phyloP scores from a whole-genome alignment of 64 coral and sea anemone genomes.

The Anthopleura sola region DNA sequence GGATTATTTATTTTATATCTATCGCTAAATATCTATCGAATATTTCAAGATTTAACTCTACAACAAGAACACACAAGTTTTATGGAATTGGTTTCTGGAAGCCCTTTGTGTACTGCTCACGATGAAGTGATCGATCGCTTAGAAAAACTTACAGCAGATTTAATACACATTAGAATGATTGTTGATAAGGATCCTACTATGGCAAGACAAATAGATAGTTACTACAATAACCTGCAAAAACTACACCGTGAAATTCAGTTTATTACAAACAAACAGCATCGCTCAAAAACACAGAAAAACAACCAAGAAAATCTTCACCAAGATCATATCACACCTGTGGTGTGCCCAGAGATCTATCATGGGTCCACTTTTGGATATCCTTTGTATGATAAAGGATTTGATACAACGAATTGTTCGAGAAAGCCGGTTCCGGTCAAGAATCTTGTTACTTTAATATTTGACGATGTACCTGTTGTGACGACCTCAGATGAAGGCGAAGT shows the following conservation, averaged over 20 bases:
- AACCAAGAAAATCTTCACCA: slow-evolving; percentile 13
- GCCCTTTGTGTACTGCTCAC: slow-evolving; percentile 61
- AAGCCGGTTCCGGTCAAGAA: slow-evolving; percentile 28
- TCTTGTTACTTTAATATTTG: slow-evolving; percentile 83
- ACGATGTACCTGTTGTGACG: slow-evolving; percentile 44
- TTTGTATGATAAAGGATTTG: slow-evolving; percentile 83
- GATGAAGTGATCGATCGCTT: slow-evolving; percentile 44
- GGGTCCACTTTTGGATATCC: slow-evolving; percentile 81
- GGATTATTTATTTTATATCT: not conserved
- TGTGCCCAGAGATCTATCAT: slow-evolving; percentile 83
- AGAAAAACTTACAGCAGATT: slow-evolving; percentile 49
- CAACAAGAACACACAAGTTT: not conserved
- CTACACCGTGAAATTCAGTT: slow-evolving; percentile 81
- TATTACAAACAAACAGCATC: slow-evolving; percentile 44
- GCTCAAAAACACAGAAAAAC: not conserved
- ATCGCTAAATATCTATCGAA: not conserved
- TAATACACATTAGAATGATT: slow-evolving; percentile 67
- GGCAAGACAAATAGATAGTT: slow-evolving; percentile 74
- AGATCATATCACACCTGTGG: slow-evolving; percentile 22
- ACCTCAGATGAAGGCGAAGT: slow-evolving; percentile 4
- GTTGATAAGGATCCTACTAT: slow-evolving; percentile 55
- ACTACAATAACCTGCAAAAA: slow-evolving; percentile 76
- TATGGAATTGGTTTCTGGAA: slow-evolving; percentile 11
- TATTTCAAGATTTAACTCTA: not conserved
- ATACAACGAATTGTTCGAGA: slow-evolving; percentile 49